A percentile compares a stretch with the other conserved stretches of the same genome.
phyloP scores from a whole-genome alignment of 2,888 invertebrate species.

The Marronus borbonicus region DNA sequence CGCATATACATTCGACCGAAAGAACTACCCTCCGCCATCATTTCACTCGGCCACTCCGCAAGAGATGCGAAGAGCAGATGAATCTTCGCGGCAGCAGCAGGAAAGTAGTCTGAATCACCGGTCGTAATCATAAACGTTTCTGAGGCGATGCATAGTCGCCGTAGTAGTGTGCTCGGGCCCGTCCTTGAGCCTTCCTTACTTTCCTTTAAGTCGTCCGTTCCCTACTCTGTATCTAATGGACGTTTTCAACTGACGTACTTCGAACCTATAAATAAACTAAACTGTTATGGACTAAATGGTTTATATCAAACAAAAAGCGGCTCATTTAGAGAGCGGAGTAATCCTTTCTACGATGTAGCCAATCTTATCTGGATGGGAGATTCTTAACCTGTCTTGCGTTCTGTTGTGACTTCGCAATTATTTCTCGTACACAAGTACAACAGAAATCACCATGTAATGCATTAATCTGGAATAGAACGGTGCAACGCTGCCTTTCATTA shows the following conservation, averaged over 20 bases:
- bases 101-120: slow-evolving; percentile 64
- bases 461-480: no score
- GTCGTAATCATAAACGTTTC: slow-evolving; percentile 65
- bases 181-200: slow-evolving; percentile 61
- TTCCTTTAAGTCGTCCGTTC: slow-evolving; percentile 59
- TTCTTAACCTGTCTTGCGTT: slow-evolving; percentile 40
- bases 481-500: no score
- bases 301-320: slow-evolving; percentile 63
- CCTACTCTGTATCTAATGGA: slow-evolving; percentile 63
- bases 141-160: slow-evolving; percentile 51
- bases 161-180: slow-evolving; percentile 30
- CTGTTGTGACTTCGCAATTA: slow-evolving; percentile 14
- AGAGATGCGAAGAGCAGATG: slow-evolving; percentile 29
- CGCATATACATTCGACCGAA: slow-evolving; percentile 24
- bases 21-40: slow-evolving; percentile 38
- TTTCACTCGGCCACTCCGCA: slow-evolving; percentile 37
- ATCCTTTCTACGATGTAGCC: slow-evolving; percentile 53
- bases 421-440: neutral
- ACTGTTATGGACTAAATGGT: slow-evolving; percentile 63
- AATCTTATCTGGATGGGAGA: slow-evolving; percentile 58
- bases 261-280: slow-evolving; percentile 62
- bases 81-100: slow-evolving; percentile 49
- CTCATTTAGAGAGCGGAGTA: slow-evolving; percentile 59
- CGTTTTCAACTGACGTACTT: slow-evolving; percentile 62
- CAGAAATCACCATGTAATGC: neutral